A percentile compares a stretch with the other conserved stretches of the same genome.
phyloP scores from a whole-genome alignment of 2,888 invertebrate species.

The Cosmorhoe ocellata region DNA sequence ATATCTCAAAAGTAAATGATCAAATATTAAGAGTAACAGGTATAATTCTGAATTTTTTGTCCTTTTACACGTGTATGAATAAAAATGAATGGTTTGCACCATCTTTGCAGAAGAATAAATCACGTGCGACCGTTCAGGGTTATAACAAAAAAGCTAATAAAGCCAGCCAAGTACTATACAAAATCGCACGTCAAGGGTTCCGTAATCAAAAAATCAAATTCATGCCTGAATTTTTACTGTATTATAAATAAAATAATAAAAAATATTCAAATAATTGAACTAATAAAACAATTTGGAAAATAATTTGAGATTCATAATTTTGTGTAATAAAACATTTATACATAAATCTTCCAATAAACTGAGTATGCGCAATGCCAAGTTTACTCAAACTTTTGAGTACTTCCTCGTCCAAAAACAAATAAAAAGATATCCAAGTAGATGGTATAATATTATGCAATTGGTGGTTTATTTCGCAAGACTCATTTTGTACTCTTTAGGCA shows the following conservation, averaged over 20 bases:
- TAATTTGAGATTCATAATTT: too few relatives aligned
- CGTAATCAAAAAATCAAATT: slow-evolving; percentile 15
- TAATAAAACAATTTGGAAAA: too few relatives aligned
- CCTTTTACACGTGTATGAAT: slow-evolving; percentile 41
- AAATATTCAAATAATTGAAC: too few relatives aligned
- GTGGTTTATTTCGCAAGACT: neutral
- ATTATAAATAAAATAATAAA: neutral
- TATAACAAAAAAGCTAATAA: slow-evolving; percentile 32
- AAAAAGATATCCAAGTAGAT: too few relatives aligned
- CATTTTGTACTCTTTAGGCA: slow-evolving; percentile 26
- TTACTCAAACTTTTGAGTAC: too few relatives aligned
- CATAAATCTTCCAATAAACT: too few relatives aligned
- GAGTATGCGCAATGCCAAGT: too few relatives aligned
- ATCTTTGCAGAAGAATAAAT: slow-evolving; percentile 54
- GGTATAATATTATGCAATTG: too few relatives aligned
- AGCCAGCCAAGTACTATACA: slow-evolving; percentile 1
- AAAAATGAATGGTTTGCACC: slow-evolving; percentile 47
- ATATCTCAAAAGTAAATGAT: too few relatives aligned
- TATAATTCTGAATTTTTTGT: slow-evolving; percentile 8
- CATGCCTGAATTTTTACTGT: too few relatives aligned
- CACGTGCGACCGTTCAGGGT: slow-evolving; percentile 43
- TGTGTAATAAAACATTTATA: too few relatives aligned
- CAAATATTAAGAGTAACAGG: neutral
- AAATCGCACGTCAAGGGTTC: neutral
- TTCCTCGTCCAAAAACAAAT: too few relatives aligned